A percentile compares a stretch with the other conserved stretches of the same genome.
Conservation (phyloP, 2,888 invertebrate species). For the Auanema freiburgensis region DNA sequence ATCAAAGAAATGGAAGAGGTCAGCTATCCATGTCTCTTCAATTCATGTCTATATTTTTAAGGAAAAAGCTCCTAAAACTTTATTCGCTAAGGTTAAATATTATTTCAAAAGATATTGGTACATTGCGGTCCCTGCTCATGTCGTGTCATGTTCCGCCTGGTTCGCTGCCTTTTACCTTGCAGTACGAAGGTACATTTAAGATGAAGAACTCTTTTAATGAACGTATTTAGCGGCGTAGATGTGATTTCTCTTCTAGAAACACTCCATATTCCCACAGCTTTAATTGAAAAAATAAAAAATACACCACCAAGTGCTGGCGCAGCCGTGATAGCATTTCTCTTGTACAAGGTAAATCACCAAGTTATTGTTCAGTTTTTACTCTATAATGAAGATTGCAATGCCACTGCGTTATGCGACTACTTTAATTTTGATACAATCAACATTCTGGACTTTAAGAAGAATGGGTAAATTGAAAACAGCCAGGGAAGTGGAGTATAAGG, state of each 20-base stretch:
- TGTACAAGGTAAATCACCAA: slow-evolving; percentile 79
- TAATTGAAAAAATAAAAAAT: slow-evolving; percentile 74
- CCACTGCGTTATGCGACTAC: slow-evolving; percentile 62
- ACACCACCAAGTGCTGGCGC: slow-evolving; percentile 75
- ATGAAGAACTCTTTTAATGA: too few species aligned
- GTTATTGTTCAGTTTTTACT: background rate
- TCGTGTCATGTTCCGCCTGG: slow-evolving; percentile 85
- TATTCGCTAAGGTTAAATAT: slow-evolving; percentile 59
- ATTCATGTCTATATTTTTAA: background rate
- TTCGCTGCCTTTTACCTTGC: slow-evolving; percentile 78
- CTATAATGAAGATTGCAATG: slow-evolving; percentile 51
- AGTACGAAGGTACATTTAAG: slow-evolving; percentile 23
- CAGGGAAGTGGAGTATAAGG: slow-evolving; percentile 52
- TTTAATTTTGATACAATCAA: slow-evolving; percentile 49
- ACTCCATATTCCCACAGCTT: slow-evolving; percentile 78
- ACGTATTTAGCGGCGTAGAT: slow-evolving; percentile 85
- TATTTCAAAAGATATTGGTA: slow-evolving; percentile 79
- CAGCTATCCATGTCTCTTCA: background rate
- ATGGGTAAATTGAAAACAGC: slow-evolving; percentile 54
- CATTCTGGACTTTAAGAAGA: slow-evolving; percentile 48
- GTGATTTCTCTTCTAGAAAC: slow-evolving; percentile 79
- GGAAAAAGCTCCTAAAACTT: slow-evolving; percentile 49
- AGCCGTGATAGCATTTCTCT: slow-evolving; percentile 83
- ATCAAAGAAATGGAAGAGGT: slow-evolving; percentile 44
- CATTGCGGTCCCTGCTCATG: slow-evolving; percentile 88